Evolutionary conservation across 2,113 vertebrate genomes (phyloP).

Genomic region (Microcebus murinus): DNA sequence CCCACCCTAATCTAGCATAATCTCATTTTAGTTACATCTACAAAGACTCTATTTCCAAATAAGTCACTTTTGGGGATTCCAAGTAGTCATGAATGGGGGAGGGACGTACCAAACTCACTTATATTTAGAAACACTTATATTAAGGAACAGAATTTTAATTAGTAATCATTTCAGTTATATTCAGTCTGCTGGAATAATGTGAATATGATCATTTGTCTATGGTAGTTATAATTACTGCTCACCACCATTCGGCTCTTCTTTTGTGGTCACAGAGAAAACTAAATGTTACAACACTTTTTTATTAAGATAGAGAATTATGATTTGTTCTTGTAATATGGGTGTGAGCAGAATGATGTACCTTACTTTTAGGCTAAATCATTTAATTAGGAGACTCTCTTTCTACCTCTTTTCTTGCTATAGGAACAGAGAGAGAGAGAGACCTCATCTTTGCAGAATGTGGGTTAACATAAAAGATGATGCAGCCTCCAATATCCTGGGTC

Average conservation of each 20-base stretch:
- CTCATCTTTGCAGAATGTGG: neutral
- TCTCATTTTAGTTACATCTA: neutral
- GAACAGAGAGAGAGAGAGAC: neutral
- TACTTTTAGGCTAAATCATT: neutral
- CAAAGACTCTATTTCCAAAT: neutral
- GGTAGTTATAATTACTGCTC: neutral
- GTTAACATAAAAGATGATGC: neutral
- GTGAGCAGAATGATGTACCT: neutral
- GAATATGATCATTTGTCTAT: neutral
- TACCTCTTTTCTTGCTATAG: neutral
- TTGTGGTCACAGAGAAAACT: neutral
- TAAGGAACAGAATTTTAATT: neutral
- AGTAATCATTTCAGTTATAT: neutral
- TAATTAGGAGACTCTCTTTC: neutral
- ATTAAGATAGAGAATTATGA: neutral
- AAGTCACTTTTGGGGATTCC: neutral
- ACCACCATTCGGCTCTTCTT: neutral
- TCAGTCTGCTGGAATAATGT: neutral
- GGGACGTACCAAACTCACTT: neutral
- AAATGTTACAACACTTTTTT: neutral
- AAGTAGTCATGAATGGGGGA: neutral
- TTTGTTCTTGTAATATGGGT: neutral
- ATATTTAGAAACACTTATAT: too few relatives aligned
- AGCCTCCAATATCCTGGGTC: neutral
- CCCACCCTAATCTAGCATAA: neutral